A percentile compares a stretch with the other conserved stretches of the same genome.
These are phyloP conservation scores for Gryon sp. DNA, from an alignment of 1,140 invertebrate genomes.

Conservation along the genomic window DNA sequence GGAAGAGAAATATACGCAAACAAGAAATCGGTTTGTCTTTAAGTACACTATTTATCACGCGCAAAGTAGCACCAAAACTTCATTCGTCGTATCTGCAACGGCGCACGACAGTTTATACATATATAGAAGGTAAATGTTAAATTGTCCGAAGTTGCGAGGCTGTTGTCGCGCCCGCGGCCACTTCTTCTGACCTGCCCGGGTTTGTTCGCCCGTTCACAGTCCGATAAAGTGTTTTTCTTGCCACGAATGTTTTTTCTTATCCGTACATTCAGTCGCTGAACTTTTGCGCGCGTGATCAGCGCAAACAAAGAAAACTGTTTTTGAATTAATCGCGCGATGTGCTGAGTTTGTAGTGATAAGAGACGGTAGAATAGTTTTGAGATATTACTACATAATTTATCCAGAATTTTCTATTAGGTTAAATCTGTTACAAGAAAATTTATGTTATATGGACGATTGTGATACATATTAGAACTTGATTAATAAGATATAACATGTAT, in stretches of 20 bases:
- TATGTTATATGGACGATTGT: no score
- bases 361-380: no score
- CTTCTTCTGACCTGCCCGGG: slow-evolving; percentile 70
- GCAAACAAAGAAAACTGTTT: neutral
- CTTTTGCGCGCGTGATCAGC: slow-evolving; percentile 28
- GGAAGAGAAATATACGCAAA: slow-evolving; percentile 17
- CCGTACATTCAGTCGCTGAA: slow-evolving; percentile 28
- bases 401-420: no score
- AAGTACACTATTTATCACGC: slow-evolving; percentile 31
- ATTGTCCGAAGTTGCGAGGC: slow-evolving; percentile 68
- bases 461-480: no score
- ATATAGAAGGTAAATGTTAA: slow-evolving; percentile 63
- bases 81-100: slow-evolving; percentile 15
- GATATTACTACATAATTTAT: no score
- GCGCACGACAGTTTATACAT: neutral
- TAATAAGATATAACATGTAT: no score
- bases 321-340: neutral
- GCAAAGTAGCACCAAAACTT: slow-evolving; percentile 30
- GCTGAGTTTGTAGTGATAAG: neutral
- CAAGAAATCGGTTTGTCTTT: slow-evolving; percentile 47
- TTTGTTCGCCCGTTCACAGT: slow-evolving; percentile 64
- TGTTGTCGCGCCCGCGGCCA: slow-evolving; percentile 61
- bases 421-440: no score
- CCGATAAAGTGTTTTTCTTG: slow-evolving; percentile 77
- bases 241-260: slow-evolving; percentile 46